A percentile compares a stretch with the other conserved stretches of the same genome.
Evolutionary conservation across 2,888 invertebrate species (phyloP).

Genomic region (Argynnis bischoffii): DNA sequence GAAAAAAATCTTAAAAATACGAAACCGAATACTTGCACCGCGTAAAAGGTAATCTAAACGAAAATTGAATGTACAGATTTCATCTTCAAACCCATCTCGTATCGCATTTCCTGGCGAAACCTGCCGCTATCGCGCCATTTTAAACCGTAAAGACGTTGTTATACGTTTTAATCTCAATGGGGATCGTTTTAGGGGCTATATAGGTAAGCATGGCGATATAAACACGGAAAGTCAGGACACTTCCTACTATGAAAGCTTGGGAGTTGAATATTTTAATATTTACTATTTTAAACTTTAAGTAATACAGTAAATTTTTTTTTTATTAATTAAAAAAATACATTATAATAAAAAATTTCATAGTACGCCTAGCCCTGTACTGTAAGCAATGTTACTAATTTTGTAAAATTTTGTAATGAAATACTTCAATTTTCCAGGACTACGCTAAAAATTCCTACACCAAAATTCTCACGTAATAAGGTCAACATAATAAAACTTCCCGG

Average conservation of each 20-base stretch:
- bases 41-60: slow-evolving; percentile 25
- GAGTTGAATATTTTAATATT: no score
- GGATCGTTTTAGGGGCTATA: slow-evolving; percentile 2
- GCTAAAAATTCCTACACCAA: neutral
- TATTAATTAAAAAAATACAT: no score
- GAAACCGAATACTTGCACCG: slow-evolving; percentile 15
- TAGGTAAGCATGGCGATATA: neutral
- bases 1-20: neutral
- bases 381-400: no score
- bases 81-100: slow-evolving; percentile 50
- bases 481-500: neutral
- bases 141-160: neutral
- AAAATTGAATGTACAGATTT: slow-evolving; percentile 42
- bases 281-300: no score
- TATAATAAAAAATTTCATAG: no score
- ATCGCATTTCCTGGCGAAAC: slow-evolving; percentile 45
- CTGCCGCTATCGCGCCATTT: neutral
- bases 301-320: no score
- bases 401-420: neutral
- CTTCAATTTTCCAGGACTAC: neutral
- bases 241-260: slow-evolving; percentile 3
- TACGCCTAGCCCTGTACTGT: no score
- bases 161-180: neutral
- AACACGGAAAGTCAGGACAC: slow-evolving; percentile 9
- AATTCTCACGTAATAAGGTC: neutral